Evolutionary conservation across 2,797 vertebrate species (phyloP).

Genomic region (Sarcophilus harrisii): DNA sequence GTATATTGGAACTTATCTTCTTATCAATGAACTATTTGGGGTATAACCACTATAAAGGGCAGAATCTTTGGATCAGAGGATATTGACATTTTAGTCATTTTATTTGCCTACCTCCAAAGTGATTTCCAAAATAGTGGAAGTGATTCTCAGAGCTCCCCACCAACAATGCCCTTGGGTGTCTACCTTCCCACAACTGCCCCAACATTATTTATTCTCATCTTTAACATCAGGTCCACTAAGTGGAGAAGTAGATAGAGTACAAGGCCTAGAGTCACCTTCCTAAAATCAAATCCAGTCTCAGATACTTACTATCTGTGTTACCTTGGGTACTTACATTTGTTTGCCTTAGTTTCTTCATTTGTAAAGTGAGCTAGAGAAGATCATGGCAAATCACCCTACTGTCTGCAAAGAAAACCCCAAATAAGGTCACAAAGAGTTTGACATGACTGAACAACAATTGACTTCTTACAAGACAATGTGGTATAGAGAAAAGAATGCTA

Average conservation of each 20-base stretch:
- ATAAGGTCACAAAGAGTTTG: background rate
- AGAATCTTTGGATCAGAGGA: background rate
- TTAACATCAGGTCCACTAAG: background rate
- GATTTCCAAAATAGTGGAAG: background rate
- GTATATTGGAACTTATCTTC: background rate
- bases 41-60: background rate
- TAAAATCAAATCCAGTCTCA: background rate
- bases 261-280: background rate
- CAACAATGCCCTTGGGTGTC: background rate
- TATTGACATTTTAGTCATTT: background rate
- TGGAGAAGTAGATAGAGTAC: background rate
- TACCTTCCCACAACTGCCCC: background rate
- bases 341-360: background rate
- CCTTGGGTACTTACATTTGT: too few species aligned
- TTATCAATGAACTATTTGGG: background rate
- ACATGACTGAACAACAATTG: background rate
- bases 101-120: background rate
- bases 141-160: background rate
- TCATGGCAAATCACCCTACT: background rate
- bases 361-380: background rate
- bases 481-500: background rate
- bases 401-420: background rate
- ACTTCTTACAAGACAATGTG: background rate
- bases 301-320: background rate
- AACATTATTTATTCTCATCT: background rate